Conservation (phyloP, 2,797 vertebrate genomes). For the Pogoniulus pusillus region DNA sequence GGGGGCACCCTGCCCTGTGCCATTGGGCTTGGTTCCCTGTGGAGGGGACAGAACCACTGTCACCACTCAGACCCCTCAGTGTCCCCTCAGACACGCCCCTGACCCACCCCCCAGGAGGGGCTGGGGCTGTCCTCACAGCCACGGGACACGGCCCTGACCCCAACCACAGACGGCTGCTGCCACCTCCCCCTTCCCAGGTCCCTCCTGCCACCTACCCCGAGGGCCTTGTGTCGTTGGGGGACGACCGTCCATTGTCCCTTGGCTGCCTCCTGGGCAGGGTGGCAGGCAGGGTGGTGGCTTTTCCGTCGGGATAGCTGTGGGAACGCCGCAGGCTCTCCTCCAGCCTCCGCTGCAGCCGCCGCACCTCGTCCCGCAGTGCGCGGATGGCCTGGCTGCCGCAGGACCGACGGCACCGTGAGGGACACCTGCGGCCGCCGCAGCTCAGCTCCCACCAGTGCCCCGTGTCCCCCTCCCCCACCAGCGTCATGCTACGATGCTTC, state of each 20-base stretch:
- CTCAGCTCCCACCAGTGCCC: not conserved
- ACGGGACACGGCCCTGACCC: not conserved
- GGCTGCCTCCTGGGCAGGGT: not conserved
- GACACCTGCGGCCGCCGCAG: not conserved
- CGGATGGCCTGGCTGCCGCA: slow-evolving; percentile 78
- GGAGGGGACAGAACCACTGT: not conserved
- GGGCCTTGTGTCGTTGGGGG: not conserved
- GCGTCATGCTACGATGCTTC: not conserved
- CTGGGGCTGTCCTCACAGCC: not conserved
- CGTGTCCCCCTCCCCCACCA: accelerated
- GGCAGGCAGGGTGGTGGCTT: not conserved
- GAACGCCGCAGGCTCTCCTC: slow-evolving; percentile 74
- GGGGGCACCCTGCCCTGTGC: not conserved
- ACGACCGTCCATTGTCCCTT: not conserved
- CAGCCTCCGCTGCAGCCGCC: slow-evolving; percentile 74
- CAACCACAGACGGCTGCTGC: not conserved
- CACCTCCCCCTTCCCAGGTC: accelerated
- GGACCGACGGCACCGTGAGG: not conserved
- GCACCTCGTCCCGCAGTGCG: slow-evolving; percentile 82
- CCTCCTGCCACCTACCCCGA: slow-evolving; percentile 64
- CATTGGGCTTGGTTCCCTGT: not conserved
- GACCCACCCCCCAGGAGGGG: not conserved
- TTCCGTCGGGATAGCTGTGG: not conserved
- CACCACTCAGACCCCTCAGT: not conserved
- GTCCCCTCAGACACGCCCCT: not conserved